Percentiles rank a stretch among this genome's conserved stretches.
Evolutionary conservation across 2,888 invertebrate genomes (phyloP).

Genomic region (Dasysyrphus albostriatus): DNA sequence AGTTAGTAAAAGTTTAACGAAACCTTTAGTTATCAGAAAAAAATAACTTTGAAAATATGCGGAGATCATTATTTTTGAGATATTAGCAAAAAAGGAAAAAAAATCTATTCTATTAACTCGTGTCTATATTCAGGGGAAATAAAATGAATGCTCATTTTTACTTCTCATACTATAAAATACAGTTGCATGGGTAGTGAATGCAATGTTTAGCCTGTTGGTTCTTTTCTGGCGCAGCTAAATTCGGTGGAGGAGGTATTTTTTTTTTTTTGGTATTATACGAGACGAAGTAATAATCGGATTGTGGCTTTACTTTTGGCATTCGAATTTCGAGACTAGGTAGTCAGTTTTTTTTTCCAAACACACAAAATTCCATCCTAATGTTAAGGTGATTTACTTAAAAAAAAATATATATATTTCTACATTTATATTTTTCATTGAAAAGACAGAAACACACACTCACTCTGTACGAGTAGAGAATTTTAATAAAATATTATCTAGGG

Average conservation of each 20-base stretch:
- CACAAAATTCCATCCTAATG: neutral
- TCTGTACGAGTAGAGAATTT: neutral
- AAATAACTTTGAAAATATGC: no score
- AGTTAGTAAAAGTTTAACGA: no score
- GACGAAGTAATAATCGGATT: conserved; percentile 15
- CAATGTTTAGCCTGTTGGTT: neutral
- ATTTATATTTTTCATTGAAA: neutral
- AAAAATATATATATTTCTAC: neutral
- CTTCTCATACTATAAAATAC: neutral
- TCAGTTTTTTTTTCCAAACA: neutral
- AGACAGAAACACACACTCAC: neutral
- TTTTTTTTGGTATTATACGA: neutral
- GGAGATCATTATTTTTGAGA: no score
- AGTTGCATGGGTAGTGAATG: neutral
- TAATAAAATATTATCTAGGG: neutral
- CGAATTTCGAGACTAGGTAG: neutral
- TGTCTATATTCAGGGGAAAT: no score
- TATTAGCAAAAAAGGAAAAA: no score
- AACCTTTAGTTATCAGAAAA: no score
- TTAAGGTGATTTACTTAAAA: neutral
- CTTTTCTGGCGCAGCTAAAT: neutral
- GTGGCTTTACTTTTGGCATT: conserved; percentile 16
- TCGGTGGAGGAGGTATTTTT: neutral
- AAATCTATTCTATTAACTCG: no score
- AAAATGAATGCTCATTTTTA: no score